Base-by-base conservation (phyloP, 2,888 invertebrate genomes). In the Drosophila subquinaria region DNA sequence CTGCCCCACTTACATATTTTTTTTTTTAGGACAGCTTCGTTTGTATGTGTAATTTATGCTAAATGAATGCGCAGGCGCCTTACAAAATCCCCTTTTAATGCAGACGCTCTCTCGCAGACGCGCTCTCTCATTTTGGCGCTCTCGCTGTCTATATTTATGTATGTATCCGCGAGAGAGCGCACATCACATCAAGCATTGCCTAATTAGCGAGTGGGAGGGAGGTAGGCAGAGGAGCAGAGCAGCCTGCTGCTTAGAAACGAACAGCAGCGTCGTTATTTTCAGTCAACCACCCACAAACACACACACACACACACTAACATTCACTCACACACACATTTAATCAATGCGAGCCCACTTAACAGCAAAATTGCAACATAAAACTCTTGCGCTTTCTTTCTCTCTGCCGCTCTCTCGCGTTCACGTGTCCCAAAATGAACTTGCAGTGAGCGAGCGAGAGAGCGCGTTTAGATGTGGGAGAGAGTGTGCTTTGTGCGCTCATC, bases 81-180 rank as follows among this genome's bases (percentile, higher is more conserved):
- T 45, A 35, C 69, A 51, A 53, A 66, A 63, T 55, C 45, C 56
- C 20, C 20, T 40, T 59, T 43, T 42, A 43, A 48, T 53, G 40
- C 6, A 17, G 17, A 17, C 17, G 48, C 67, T 52, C 77, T 50
- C 57, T 51, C 50, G 13, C 42, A 35, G 11, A 38, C 62, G 43
- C 76, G 36, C 57, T 42, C 62, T 20, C 67, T 40, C 27, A 50
- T 20, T 48, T 33, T 48, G 64, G 40, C 43, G 30, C 55, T 33
- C 40, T n/a, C 20, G 5, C 38, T n/a, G 57, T 53, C 27, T 56
- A 66, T 87, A 80, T 84, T 82, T 84, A 84, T 87, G 83, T 83
- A 63, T 83, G 82, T 84, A 87, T 83, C 75, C 72, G 53, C 43
- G 43, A 47, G 43, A 56, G 67, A 30, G 36, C 20, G n/a, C n/a